Evolutionary conservation across 2,797 vertebrate genomes (phyloP).

Genomic region (Rhinatrema bivittatum): DNA sequence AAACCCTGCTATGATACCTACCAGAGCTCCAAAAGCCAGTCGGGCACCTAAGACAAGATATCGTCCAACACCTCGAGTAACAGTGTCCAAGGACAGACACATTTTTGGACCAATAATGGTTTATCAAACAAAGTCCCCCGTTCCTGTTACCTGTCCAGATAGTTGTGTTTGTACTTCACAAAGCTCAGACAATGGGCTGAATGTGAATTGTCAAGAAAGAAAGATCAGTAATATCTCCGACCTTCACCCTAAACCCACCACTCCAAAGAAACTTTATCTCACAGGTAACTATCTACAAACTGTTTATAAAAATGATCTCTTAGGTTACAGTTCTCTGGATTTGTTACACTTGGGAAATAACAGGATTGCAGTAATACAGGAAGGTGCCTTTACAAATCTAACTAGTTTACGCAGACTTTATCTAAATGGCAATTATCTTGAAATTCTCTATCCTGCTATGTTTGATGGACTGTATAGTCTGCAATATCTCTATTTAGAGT

Average conservation of each 20-base stretch:
- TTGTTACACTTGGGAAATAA: conserved; percentile 94
- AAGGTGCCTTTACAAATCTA: conserved; percentile 89
- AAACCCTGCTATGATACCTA: conserved; percentile 74
- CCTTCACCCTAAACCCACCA: conserved; percentile 83
- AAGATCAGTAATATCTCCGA: conserved; percentile 89
- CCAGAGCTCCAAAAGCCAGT: conserved; percentile 79
- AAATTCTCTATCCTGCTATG: conserved; percentile 80
- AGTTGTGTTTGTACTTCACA: conserved; percentile 88
- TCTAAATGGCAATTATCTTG: conserved; percentile 94
- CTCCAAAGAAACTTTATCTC: conserved; percentile 94
- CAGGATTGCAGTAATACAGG: conserved; percentile 86
- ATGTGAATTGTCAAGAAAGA: conserved; percentile 92
- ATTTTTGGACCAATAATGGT: conserved; percentile 98
- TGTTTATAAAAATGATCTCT: conserved; percentile 78
- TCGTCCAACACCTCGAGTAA: conserved; percentile 81
- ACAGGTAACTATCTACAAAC: conserved; percentile 92
- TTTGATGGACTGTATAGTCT: conserved; percentile 85
- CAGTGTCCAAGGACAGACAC: conserved; percentile 81
- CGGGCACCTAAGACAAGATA: conserved; percentile 87
- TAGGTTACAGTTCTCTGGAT: conserved; percentile 85
- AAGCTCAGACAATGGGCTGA: conserved; percentile 86
- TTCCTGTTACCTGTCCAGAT: conserved; percentile 81
- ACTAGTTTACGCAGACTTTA: conserved; percentile 90
- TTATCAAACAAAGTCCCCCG: conserved; percentile 91
- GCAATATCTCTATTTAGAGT: conserved; percentile 96